Evolutionary conservation across 2,888 invertebrate genomes (phyloP), one percentile per base, ranked within the genome.

Genomic region (Coelogynopora nodosa): DNA sequence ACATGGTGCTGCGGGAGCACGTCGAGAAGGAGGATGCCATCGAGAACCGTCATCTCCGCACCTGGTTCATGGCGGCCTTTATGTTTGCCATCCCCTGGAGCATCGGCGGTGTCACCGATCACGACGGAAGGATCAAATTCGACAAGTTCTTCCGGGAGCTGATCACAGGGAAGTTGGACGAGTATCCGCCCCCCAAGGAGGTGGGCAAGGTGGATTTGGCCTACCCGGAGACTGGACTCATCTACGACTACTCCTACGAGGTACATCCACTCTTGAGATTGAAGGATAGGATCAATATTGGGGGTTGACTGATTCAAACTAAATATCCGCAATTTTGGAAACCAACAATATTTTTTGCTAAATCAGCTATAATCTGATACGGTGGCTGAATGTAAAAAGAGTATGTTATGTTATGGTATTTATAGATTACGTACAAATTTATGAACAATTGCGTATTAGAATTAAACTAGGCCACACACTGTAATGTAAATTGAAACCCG

Each of bases 1-100:
- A 95, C 91, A 96, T 96, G 94, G 91, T 94, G 49, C 93, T 97
- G 93, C 93, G 94, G 84, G 94, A 95, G 89, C 88, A 88, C 74
- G 49, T 83, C 27, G 89, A 90, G 13, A 88, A 91, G 85, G 88
- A 87, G 74, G 90, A 90, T 23, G 90, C 90, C 0, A 89, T 89
- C 23, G 95, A 95, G 88, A 93, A 94, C 80, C 94, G 94, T 90
- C 94, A 94, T 91, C 91, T 95, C 0, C 92, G 93, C 82, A 93
- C 93, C 5, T 93, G 92, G 91, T 89, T 92, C 67, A 88, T 91
- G 88, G 95, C 95, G 0, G 93, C 95, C 0, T 94, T 95, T 88
- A 93, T 96, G 90, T 94, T 94, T 90, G 93, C 95, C 0, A 92
- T 95, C 82, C 93, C 95, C 0, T 97, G 97, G 97, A 96, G 96